Evolutionary conservation across 2,113 vertebrate species (phyloP).

Genomic region (Xiphias gladius): DNA sequence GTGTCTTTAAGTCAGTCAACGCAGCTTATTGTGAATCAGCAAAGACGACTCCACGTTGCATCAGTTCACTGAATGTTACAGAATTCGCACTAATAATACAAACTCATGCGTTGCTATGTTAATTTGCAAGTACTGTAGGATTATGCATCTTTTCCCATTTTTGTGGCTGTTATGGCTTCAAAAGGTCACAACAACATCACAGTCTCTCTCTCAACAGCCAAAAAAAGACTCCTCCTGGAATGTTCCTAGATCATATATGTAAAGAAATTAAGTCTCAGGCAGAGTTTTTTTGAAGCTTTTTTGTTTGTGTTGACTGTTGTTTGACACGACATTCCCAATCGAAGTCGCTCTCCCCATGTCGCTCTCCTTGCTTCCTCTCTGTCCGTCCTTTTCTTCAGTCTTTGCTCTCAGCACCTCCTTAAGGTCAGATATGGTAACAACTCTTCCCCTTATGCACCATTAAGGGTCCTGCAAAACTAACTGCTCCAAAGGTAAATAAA

Average conservation of each 20-base stretch:
- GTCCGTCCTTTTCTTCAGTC: constrained; percentile 69
- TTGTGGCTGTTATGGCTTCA: constrained; percentile 79
- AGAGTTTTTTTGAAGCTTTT: constrained; percentile 36
- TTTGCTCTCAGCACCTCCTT: constrained; percentile 82
- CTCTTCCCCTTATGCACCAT: constrained; percentile 53
- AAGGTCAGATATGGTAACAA: constrained; percentile 73
- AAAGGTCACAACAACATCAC: constrained; percentile 72
- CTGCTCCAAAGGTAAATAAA: constrained; percentile 51
- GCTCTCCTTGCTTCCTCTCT: constrained; percentile 43
- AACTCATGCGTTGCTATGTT: constrained; percentile 83
- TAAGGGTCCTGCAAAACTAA: constrained; percentile 68
- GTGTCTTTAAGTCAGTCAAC: constrained; percentile 70
- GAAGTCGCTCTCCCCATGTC: constrained; percentile 37
- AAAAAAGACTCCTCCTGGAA: constrained; percentile 65
- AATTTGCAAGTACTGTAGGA: constrained; percentile 66
- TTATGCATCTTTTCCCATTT: constrained; percentile 67
- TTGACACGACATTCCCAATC: constrained; percentile 60
- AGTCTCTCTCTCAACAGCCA: constrained; percentile 56
- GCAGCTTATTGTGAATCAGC: constrained; percentile 75
- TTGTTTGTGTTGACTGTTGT: constrained; percentile 54
- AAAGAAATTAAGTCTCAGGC: constrained; percentile 57
- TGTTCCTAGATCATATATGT: constrained; percentile 51
- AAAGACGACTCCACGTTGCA: constrained; percentile 75
- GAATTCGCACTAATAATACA: constrained; percentile 76
- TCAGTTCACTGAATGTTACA: constrained; percentile 79